Percentiles rank a stretch among this genome's conserved stretches.
These are phyloP conservation scores for Pseudotriccus pelzelni DNA, from an alignment of 2,797 vertebrate genomes.

Conservation along the genomic window DNA sequence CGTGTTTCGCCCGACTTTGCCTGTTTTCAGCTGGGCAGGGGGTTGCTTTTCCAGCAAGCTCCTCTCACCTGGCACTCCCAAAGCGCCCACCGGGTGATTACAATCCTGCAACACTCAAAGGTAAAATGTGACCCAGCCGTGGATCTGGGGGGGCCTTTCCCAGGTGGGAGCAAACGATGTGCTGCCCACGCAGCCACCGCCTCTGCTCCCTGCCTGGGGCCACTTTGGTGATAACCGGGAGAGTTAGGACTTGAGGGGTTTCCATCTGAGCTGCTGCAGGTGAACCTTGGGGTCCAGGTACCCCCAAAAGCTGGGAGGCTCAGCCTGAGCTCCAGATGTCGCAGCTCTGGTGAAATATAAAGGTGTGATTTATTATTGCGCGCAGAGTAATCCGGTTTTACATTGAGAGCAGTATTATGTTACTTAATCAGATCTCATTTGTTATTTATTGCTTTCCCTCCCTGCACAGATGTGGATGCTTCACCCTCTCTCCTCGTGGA, in stretches of 20 bases:
- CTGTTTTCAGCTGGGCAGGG: neutral
- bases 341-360: neutral
- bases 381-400: neutral
- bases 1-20: neutral
- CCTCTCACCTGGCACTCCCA: neutral
- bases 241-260: neutral
- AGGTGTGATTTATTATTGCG: neutral
- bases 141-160: rapidly evolving
- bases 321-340: neutral
- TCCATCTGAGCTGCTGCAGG: neutral
- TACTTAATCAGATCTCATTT: neutral
- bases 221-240: rapidly evolving
- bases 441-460: conserved; percentile 9
- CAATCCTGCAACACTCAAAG: rapidly evolving
- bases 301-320: neutral
- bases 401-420: neutral
- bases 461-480: neutral
- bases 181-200: neutral
- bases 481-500: neutral
- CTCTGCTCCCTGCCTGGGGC: neutral
- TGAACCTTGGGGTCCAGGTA: neutral
- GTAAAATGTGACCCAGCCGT: rapidly evolving
- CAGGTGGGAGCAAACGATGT: rapidly evolving
- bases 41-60: neutral
- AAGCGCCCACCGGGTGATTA: neutral